phyloP scores from a whole-genome alignment of 2,113 vertebrate species.

The Thomomys bottae region DNA sequence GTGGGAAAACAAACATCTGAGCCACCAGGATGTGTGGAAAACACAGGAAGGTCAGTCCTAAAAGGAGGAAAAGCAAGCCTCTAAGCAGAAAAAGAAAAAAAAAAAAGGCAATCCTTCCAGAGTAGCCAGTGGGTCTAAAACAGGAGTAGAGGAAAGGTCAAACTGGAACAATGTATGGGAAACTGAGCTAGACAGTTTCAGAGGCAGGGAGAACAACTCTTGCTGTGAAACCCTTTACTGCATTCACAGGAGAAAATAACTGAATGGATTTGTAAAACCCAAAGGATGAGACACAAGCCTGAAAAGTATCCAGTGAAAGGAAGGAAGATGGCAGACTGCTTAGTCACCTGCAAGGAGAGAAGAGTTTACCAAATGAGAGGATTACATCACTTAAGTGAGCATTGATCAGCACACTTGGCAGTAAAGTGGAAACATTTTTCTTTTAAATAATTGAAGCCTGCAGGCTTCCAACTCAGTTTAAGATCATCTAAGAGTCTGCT shows the following conservation, averaged over 20 bases:
- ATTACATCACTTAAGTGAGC: slow-evolving; percentile 40
- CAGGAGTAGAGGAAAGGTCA: neutral
- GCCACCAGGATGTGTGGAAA: neutral
- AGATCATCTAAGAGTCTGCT: slow-evolving; percentile 7
- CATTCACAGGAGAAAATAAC: slow-evolving; percentile 2
- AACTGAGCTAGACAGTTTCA: neutral
- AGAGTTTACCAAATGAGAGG: slow-evolving; percentile 4
- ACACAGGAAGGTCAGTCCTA: neutral
- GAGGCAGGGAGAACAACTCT: neutral
- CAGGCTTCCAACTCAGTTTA: slow-evolving; percentile 25
- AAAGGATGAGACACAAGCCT: slow-evolving; percentile 34
- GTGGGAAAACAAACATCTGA: neutral
- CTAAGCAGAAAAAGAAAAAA: neutral
- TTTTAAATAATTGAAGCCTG: slow-evolving; percentile 68
- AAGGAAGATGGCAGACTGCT: slow-evolving; percentile 47
- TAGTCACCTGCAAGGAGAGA: slow-evolving; percentile 53
- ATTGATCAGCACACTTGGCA: slow-evolving; percentile 52
- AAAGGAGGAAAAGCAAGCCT: neutral
- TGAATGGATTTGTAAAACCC: neutral
- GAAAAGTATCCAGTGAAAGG: slow-evolving; percentile 45
- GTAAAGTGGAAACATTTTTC: slow-evolving; percentile 53
- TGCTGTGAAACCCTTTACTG: neutral
- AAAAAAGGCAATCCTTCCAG: neutral
- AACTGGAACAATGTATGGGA: neutral
- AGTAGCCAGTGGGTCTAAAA: neutral